These are phyloP conservation scores for Callocephalon fimbriatum DNA, from an alignment of 2,113 vertebrate species.

Conservation along the genomic window DNA sequence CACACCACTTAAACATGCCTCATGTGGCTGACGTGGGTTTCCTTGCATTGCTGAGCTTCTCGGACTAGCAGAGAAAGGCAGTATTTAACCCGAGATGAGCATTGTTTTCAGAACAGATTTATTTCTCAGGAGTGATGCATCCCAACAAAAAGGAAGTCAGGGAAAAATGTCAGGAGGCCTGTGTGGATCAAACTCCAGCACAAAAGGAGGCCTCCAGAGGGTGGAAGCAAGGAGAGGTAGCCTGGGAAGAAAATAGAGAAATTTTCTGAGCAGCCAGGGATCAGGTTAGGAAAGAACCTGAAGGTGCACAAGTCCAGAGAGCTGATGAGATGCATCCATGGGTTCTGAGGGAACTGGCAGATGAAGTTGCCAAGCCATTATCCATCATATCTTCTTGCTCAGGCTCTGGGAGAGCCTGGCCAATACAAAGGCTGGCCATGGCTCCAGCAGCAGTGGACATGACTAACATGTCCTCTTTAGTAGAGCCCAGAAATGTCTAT, in stretches of 20 bases:
- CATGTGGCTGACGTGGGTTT: background rate
- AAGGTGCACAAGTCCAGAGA: background rate
- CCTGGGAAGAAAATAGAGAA: background rate
- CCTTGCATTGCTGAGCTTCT: background rate
- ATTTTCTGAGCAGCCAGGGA: background rate
- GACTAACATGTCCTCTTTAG: rapidly evolving
- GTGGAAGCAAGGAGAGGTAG: background rate
- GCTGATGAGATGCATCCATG: background rate
- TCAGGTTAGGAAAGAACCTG: background rate
- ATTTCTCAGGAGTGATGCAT: background rate
- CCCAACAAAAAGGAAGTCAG: background rate
- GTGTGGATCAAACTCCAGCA: background rate
- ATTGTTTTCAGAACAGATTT: background rate
- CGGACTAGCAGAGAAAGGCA: background rate
- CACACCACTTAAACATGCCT: background rate
- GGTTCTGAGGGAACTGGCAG: background rate
- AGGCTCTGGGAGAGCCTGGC: background rate
- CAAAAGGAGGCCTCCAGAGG: background rate
- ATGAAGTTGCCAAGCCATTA: background rate
- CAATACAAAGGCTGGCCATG: background rate
- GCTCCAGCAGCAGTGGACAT: background rate
- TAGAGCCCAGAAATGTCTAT: background rate
- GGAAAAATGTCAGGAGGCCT: background rate
- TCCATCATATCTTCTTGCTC: background rate
- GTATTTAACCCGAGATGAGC: background rate